A percentile compares a stretch with the other conserved stretches of the same genome.
These are phyloP conservation scores for Pampusana beccarii DNA, from an alignment of 2,113 vertebrate genomes.

Conservation along the genomic window DNA sequence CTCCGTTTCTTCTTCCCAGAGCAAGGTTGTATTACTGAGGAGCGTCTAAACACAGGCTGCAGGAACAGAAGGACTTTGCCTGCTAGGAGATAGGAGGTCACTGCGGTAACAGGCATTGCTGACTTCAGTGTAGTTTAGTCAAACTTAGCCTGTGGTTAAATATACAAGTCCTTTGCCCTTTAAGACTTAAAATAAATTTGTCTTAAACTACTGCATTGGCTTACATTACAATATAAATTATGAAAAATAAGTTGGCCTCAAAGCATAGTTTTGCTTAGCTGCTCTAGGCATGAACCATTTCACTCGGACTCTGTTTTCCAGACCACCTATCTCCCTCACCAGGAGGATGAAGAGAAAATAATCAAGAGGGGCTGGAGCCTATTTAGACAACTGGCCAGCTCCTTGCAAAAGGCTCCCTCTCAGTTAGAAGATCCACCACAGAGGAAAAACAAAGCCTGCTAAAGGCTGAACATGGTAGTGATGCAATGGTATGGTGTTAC, in stretches of 20 bases:
- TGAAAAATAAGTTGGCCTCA: conserved; percentile 64
- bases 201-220: conserved; percentile 57
- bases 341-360: conserved; percentile 61
- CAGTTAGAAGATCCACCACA: conserved; percentile 10
- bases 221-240: conserved; percentile 67
- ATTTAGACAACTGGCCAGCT: conserved; percentile 61
- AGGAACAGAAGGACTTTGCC: conserved; percentile 7
- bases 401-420: conserved; percentile 14
- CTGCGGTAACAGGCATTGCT: background rate
- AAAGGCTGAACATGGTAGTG: background rate
- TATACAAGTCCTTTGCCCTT: conserved; percentile 64
- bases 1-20: background rate
- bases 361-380: conserved; percentile 48
- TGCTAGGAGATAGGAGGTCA: background rate
- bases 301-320: conserved; percentile 32
- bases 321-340: conserved; percentile 62
- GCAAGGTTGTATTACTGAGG: background rate
- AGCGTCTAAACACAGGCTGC: background rate
- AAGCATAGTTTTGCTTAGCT: conserved; percentile 61
- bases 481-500: background rate
- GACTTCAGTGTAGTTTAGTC: conserved; percentile 28
- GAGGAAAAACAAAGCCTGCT: conserved; percentile 24
- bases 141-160: conserved; percentile 63
- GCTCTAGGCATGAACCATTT: conserved; percentile 56
- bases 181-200: conserved; percentile 48